Evolutionary conservation across 2,888 invertebrate species (phyloP), one percentile per base, ranked within the genome.

Genomic region (Drosophila meridiana): DNA sequence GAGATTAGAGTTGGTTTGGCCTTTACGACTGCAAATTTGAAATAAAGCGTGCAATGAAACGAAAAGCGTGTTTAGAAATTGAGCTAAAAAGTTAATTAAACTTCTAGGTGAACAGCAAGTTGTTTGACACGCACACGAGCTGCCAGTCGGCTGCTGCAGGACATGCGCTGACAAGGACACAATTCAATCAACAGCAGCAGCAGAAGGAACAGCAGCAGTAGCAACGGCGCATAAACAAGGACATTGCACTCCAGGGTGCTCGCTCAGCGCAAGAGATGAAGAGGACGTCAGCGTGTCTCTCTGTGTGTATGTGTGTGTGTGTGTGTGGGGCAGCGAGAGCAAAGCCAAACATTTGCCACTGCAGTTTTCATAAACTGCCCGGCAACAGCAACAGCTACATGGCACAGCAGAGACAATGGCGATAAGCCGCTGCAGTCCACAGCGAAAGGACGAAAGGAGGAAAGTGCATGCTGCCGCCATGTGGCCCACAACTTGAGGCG

Each of bases 161-260:
- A 88, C 83, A 82, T 76, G 73, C 80, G 47, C 77, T 77, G 83
- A 76, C 80, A 87, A 86, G 88, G 86, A 87, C 90, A 89, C 90
- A 90, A 87, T 87, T 87, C 87, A 87, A 87, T 87, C 87, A 87
- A 56, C 74, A 59, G 59, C 69, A 61, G 48, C 50, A 66, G 11
- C 64, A 61, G 9, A 50, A 82, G 43, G 56, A 60, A 9, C 56
- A 82, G 52, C 59, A 66, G 53, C 65, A 64, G 40, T 63, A 62
- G 42, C 47, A 65, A 43, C 82, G 74, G 74, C 83, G 76, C 76
- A 89, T 87, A 87, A 87, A 87, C 89, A 87, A 87, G 87, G 89
- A 87, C 89, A 87, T 89, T 89, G 87, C 88, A 85, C 89, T 89
- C 87, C 78, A 78, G 88, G 86, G 86, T 81, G 80, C 69, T 61